Conservation (phyloP, 2,797 vertebrate genomes). For the Pelobates cultripes region DNA sequence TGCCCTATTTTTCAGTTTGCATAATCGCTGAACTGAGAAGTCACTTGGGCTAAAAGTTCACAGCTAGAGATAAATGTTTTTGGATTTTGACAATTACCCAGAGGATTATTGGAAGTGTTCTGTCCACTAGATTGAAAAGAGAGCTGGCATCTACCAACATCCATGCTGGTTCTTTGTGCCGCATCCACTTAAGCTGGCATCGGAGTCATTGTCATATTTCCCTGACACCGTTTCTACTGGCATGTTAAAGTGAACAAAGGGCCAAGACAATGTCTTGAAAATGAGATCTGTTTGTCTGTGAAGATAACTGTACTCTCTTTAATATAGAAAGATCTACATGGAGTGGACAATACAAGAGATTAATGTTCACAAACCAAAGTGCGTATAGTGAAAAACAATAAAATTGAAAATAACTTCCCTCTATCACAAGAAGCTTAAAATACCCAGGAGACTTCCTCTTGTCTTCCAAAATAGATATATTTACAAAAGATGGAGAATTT, state of each 20-base stretch:
- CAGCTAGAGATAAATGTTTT: conserved; percentile 15
- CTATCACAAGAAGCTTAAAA: too few relatives aligned
- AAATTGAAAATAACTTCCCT: too few relatives aligned
- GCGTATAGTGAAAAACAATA: too few relatives aligned
- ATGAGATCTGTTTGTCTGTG: background rate
- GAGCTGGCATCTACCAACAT: conserved; percentile 35
- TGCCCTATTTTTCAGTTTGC: too few relatives aligned
- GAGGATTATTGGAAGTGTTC: conserved; percentile 1
- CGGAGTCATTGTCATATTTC: conserved; percentile 33
- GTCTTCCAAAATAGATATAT: too few relatives aligned
- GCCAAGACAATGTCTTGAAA: conserved; percentile 42
- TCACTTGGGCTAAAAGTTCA: background rate
- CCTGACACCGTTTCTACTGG: conserved; percentile 41
- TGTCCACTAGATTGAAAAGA: conserved; percentile 26
- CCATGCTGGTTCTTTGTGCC: conserved; percentile 44
- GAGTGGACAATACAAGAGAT: too few relatives aligned
- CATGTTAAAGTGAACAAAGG: background rate
- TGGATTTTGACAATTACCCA: conserved; percentile 32
- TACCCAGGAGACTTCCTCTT: too few relatives aligned
- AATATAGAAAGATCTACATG: background rate
- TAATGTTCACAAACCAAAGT: too few relatives aligned
- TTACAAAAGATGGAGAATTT: too few relatives aligned
- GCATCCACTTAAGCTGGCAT: conserved; percentile 46
- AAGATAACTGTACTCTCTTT: conserved; percentile 11
- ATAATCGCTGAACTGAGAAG: background rate